A percentile compares a stretch with the other conserved stretches of the same genome.
Evolutionary conservation across 2,113 vertebrate genomes (phyloP).

Genomic region (Callaeas wilsoni): DNA sequence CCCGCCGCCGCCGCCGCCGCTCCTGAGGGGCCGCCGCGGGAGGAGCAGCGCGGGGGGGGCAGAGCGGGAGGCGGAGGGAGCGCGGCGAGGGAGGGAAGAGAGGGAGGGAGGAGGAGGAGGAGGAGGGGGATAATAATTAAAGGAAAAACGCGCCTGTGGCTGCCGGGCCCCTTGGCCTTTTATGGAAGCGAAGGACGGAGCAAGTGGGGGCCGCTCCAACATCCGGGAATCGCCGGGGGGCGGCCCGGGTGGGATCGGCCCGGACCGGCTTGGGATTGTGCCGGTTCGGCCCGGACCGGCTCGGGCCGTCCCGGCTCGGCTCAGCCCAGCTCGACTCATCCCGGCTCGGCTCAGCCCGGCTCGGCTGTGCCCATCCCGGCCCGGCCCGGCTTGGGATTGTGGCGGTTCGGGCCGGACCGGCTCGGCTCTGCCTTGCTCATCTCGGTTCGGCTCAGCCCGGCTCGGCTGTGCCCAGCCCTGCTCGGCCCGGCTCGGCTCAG

Average conservation of each 20-base stretch:
- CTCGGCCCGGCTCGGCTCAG: no score
- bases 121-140: constrained; percentile 16
- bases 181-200: constrained; percentile 75
- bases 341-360: neutral
- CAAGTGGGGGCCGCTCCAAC: constrained; percentile 69
- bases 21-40: constrained; percentile 6
- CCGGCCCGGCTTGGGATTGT: rapidly evolving
- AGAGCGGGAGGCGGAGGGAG: neutral
- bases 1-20: no score
- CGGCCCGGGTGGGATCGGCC: neutral
- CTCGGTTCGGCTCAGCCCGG: neutral
- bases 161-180: constrained; percentile 70
- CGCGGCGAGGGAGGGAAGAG: neutral
- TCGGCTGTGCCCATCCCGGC: no score
- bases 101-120: neutral
- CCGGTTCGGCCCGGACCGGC: neutral
- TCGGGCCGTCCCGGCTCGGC: neutral
- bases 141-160: constrained; percentile 22
- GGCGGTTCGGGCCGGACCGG: no score
- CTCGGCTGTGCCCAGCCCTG: no score
- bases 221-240: constrained; percentile 70
- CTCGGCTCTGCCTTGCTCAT: rapidly evolving
- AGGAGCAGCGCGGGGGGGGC: neutral
- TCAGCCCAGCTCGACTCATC: neutral
- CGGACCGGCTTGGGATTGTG: neutral